Base-by-base conservation (phyloP, 2,113 vertebrate species). In the Eptatretus burgeri region DNA sequence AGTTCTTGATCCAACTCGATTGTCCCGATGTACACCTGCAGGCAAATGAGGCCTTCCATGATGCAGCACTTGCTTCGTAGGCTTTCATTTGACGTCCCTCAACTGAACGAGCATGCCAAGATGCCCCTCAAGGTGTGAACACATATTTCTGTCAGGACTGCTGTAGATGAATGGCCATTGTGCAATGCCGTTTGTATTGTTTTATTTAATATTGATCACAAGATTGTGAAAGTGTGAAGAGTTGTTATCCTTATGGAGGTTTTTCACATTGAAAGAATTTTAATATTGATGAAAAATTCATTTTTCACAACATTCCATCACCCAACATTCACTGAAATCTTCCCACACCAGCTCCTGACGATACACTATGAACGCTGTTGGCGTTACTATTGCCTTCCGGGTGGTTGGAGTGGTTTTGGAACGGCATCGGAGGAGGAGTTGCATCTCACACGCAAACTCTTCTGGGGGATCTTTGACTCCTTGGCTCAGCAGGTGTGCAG, bases 401-500 rank as follows among this genome's bases (percentile, higher is more conserved):
- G 81, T 1, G 88, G 91, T 66, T 86, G 84, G 82, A 85, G 85
- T 49, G 81, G 77, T 75, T 87, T 80, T 11, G 89, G 89, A 62
- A 80, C 83, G 63, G 83, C 91, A 2, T 81, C 83, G 20, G 91
- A 84, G 66, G 91, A 94, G 64, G 91, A 98, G 67, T 73, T 96
- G 2, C 83, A 87, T 65, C 82, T 98, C 74, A 91, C 91, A 12
- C 88, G 93, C 75, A 98, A 87, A 71, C 83, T 98, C 70, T 98
- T 98, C 77, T 98, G 91, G 91, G 89, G 89, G 63, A 84, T 89
- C 67, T 91, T 98, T 72, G 85, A 96, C 70, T 93, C 89, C 16
- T 78, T 98, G 13, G 86, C 85, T 14, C 82, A 85, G 71, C 93
- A 85, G 83, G 89, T 98, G 77, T 70, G 49, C 16, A 12, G 11